Base-by-base conservation (phyloP, 2,888 invertebrate genomes). In the Drosophila multiciliata region DNA sequence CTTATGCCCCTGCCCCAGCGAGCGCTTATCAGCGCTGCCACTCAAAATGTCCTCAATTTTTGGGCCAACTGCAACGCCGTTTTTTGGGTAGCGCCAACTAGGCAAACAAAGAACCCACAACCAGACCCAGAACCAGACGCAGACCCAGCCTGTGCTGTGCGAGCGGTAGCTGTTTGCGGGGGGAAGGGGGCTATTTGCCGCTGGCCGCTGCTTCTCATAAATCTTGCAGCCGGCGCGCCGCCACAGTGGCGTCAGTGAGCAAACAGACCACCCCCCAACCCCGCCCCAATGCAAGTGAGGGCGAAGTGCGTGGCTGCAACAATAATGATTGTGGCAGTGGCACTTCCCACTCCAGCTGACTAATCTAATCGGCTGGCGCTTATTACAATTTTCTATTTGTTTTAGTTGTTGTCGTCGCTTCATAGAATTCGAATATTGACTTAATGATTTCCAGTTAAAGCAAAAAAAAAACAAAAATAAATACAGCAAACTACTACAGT, bases 201-300 rank as follows among this genome's bases (percentile, higher is more conserved):
- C 45, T 64, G 66, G 58, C 67, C 54, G 68, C 48, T 66, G 75
- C 85, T 78, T 75, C 90, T 90, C 91, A 91, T 92, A 91, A 91
- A 91, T 91, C 91, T 89, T 90, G 73, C 79, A 73, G 77, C 80
- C 82, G 82, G 75, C 79, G 76, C 78, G 85, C 91, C 91, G 92
- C 89, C 91, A 90, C 74, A 85, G 91, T 91, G 91, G 91, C 92
- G 91, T 91, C 91, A 91, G 73, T 87, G 76, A 66, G 89, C 82
- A 91, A 91, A 91, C 83, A 91, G 78, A 70, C 49, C 62, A 54
- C 71, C 48, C 59, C 35, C 23, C 29, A 4, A 12, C 0, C 20
- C 33, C 3, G 11, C 0, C 1, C 38, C 29, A 67, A 73, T 70
- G 73, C 79, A 75, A 71, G 78, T 78, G 45, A 66, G 53, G 69